Evolutionary conservation across 2,888 invertebrate species (phyloP), one percentile per base, ranked within the genome.

Genomic region (Drosophila ezoana): DNA sequence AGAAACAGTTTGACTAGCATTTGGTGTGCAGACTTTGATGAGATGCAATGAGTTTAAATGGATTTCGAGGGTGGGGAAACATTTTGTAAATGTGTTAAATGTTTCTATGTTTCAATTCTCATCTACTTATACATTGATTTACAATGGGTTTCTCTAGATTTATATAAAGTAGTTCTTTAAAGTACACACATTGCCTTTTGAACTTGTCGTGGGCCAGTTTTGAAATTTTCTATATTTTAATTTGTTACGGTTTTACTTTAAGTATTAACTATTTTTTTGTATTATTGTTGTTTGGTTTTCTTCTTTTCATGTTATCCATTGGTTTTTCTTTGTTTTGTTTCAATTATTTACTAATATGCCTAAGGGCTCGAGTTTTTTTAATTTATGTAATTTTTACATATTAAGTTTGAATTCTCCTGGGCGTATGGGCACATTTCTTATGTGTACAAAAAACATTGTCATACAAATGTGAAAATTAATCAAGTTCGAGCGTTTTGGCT

Each of bases 401-500:
- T 65, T 52, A 16, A 57, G 44, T 59, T 76, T 69, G 20, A 52
- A 58, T 79, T 66, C 16, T 49, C 60, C 20, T 35, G 45, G 41
- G 20, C 68, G 45, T 41, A 64, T 45, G 18, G 20, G 18, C 35
- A 47, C 53, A 41, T 35, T 18, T 64, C 54, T 47, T 41, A 45
- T 65, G 52, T 73, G 64, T 81, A 79, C 72, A 82, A 80, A 83
- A 90, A 90, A 73, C 8, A 8, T 72, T 79, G 59, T 87, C 72
- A 69, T 87, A 82, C 71, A 86, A 86, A 81, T 79, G 63, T 89
- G 87, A 83, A 88, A 85, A 81, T 86, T 69, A 81, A 81, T 87
- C 59, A 83, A 75, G 69, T 79, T 67, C 45, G 63, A 64, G 74
- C 65, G 63, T 60, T 69, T 43, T 62, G 43, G 38, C 78, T 86